These are phyloP conservation scores for Zophobas morio DNA, from an alignment of 1,140 invertebrate genomes.

Conservation along the genomic window DNA sequence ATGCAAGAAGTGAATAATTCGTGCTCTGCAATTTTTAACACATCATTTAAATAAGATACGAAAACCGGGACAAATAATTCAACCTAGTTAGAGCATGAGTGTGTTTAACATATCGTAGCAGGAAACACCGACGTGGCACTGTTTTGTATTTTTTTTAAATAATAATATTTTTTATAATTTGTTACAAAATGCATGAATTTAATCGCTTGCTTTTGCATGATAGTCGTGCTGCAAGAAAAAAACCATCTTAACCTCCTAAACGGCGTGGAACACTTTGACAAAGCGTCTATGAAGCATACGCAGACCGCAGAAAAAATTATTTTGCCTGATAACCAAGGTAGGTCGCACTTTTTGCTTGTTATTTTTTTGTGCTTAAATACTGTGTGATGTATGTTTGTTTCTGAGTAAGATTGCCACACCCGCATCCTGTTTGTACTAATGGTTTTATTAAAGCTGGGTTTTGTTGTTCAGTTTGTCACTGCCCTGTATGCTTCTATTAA, in stretches of 20 bases:
- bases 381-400: too few relatives aligned
- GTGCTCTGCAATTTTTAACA: too few relatives aligned
- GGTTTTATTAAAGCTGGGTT: too few relatives aligned
- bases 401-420: too few relatives aligned
- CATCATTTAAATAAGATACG: too few relatives aligned
- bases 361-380: neutral
- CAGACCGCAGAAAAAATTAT: constrained; percentile 83
- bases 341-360: constrained; percentile 23
- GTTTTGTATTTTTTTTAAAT: neutral
- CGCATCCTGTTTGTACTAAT: too few relatives aligned
- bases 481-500: too few relatives aligned
- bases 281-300: constrained; percentile 81
- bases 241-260: constrained; percentile 77
- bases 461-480: too few relatives aligned
- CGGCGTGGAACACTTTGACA: constrained; percentile 81
- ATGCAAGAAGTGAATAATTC: neutral
- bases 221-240: constrained; percentile 77
- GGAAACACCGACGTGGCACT: too few relatives aligned
- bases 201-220: constrained; percentile 60
- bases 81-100: neutral
- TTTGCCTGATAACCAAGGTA: constrained; percentile 83
- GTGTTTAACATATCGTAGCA: neutral
- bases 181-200: constrained; percentile 50
- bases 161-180: constrained; percentile 22
- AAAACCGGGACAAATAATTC: too few relatives aligned